phyloP scores from a whole-genome alignment of 2,113 vertebrate species.

The Hyaena hyaena region DNA sequence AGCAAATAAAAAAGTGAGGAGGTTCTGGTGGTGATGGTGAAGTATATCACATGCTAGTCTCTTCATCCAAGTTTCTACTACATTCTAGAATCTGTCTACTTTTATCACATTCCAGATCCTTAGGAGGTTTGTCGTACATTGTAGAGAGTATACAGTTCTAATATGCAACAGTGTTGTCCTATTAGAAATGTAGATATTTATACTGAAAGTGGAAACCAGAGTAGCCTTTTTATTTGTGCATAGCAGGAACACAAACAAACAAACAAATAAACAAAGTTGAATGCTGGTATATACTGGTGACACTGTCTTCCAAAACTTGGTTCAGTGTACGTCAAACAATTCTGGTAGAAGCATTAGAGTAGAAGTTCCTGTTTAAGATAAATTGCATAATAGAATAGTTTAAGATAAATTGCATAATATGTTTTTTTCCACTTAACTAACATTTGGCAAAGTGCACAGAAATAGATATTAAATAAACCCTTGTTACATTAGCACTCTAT shows the following conservation, averaged over 20 bases:
- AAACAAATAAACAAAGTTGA: not conserved
- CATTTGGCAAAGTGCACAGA: not conserved
- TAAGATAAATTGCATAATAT: not conserved
- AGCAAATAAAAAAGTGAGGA: no score
- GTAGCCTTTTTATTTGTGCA: not conserved
- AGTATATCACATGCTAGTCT: not conserved
- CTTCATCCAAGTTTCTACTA: not conserved
- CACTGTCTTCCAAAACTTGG: not conserved
- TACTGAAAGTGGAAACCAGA: not conserved
- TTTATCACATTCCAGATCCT: not conserved
- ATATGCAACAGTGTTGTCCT: not conserved
- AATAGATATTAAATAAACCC: constrained; percentile 34
- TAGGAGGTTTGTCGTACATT: not conserved
- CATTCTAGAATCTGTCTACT: not conserved
- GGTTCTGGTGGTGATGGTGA: fast-evolving
- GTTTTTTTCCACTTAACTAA: not conserved
- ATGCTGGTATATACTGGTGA: not conserved
- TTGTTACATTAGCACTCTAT: not conserved
- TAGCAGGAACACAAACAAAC: not conserved
- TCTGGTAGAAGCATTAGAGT: not conserved
- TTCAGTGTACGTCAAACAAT: not conserved
- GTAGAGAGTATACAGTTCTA: not conserved
- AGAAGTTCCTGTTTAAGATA: not conserved
- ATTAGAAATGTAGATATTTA: not conserved
- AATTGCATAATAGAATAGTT: not conserved